Conservation (phyloP, 2,888 invertebrate genomes). For the Elegia similella region DNA sequence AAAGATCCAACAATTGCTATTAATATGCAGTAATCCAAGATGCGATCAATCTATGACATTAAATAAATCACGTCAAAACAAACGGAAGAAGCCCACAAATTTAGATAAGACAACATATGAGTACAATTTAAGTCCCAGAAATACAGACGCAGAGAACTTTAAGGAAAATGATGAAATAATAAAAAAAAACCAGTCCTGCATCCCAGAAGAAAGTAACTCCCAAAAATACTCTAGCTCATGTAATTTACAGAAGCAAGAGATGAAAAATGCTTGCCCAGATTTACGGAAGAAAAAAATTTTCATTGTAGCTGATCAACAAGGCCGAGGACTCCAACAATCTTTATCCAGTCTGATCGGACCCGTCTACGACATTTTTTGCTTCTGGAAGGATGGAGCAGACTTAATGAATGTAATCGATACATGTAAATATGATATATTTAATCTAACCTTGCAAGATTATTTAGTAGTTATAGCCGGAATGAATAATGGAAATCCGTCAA, state of each 20-base stretch:
- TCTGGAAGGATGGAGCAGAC: constrained; percentile 3
- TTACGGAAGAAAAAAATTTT: constrained; percentile 1
- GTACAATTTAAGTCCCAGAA: constrained; percentile 9
- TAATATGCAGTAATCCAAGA: constrained; percentile 4
- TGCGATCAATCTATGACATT: not conserved
- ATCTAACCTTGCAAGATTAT: not conserved
- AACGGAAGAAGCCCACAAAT: not conserved
- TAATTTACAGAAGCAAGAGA: no score
- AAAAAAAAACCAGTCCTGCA: not conserved
- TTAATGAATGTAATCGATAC: not conserved
- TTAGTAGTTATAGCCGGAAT: not conserved
- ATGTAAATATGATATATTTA: not conserved
- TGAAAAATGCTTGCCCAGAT: no score
- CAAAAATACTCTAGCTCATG: not conserved
- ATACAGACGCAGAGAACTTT: not conserved
- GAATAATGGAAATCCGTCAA: not conserved
- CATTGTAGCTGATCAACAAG: not conserved
- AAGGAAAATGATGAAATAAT: not conserved
- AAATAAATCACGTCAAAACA: not conserved
- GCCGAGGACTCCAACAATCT: not conserved
- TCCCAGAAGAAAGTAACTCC: not conserved
- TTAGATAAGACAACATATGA: not conserved
- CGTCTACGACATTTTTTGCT: not conserved
- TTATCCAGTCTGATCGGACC: not conserved
- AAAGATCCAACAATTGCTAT: constrained; percentile 8